Evolutionary conservation across 2,797 vertebrate species (phyloP).

Genomic region (Cetoscarus ocellatus): DNA sequence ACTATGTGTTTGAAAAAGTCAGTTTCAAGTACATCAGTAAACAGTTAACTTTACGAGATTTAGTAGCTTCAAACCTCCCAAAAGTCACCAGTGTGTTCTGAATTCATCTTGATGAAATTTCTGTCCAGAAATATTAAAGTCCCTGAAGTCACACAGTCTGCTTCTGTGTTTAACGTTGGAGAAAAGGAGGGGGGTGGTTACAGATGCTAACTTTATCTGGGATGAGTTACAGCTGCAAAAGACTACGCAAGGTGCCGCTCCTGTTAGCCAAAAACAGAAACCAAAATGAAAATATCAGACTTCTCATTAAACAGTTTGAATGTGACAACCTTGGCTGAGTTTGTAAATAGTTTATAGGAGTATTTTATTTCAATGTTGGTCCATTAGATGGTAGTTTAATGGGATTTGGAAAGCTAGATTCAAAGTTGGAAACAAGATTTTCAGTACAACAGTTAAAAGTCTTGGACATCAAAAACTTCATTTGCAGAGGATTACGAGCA

Average conservation of each 20-base stretch:
- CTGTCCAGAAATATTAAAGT: conserved; percentile 82
- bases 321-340: neutral
- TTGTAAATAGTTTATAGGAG: neutral
- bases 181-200: conserved; percentile 37
- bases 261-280: too few species aligned
- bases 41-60: conserved; percentile 65
- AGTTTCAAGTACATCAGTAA: conserved; percentile 57
- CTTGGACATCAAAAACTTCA: conserved; percentile 34
- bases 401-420: too few species aligned
- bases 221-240: too few species aligned
- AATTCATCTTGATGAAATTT: conserved; percentile 87
- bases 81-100: conserved; percentile 81
- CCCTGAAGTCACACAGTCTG: conserved; percentile 76
- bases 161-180: conserved; percentile 61
- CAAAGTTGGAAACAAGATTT: neutral
- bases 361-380: too few species aligned
- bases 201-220: too few species aligned
- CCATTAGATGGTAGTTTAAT: too few species aligned
- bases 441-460: conserved; percentile 25
- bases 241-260: too few species aligned
- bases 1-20: conserved; percentile 58
- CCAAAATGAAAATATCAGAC: too few species aligned
- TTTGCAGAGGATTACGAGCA: conserved; percentile 37
- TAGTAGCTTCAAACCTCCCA: conserved; percentile 79
- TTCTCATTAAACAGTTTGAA: neutral